Conservation (phyloP, 2,113 vertebrate genomes). For the Ranitomeya imitator region DNA sequence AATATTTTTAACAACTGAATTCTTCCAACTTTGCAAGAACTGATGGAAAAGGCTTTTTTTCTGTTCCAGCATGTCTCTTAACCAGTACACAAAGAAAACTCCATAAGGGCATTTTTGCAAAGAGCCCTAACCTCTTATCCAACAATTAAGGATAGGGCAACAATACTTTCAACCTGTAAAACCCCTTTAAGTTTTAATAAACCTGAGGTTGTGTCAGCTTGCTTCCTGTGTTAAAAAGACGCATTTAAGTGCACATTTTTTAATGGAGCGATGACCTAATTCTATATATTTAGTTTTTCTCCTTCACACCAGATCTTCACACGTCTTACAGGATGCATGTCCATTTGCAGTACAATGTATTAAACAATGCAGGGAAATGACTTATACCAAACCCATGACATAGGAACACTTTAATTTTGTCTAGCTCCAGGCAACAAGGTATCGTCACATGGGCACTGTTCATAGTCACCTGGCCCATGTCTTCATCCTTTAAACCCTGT, state of each 20-base stretch:
- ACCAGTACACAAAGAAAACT: too few relatives aligned
- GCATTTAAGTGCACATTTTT: neutral
- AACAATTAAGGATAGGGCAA: too few relatives aligned
- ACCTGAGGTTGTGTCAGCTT: neutral
- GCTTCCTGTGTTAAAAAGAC: neutral
- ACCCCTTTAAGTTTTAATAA: neutral
- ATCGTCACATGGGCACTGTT: too few relatives aligned
- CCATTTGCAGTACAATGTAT: constrained; percentile 22
- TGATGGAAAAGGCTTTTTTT: too few relatives aligned
- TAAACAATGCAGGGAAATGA: constrained; percentile 10
- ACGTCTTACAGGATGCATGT: neutral
- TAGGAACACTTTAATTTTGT: neutral
- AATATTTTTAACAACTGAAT: too few relatives aligned
- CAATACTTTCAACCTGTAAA: too few relatives aligned
- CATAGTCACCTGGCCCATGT: too few relatives aligned
- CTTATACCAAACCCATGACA: neutral
- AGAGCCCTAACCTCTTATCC: too few relatives aligned
- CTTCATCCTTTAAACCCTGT: too few relatives aligned
- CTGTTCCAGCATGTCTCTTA: too few relatives aligned
- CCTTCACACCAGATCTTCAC: neutral
- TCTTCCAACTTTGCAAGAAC: too few relatives aligned
- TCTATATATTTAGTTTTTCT: neutral
- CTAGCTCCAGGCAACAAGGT: neutral
- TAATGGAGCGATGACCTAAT: neutral
- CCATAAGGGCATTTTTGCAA: too few relatives aligned